A percentile compares a stretch with the other conserved stretches of the same genome.
Conservation (phyloP, 2,797 vertebrate genomes). For the Chaetodon trifasciatus region DNA sequence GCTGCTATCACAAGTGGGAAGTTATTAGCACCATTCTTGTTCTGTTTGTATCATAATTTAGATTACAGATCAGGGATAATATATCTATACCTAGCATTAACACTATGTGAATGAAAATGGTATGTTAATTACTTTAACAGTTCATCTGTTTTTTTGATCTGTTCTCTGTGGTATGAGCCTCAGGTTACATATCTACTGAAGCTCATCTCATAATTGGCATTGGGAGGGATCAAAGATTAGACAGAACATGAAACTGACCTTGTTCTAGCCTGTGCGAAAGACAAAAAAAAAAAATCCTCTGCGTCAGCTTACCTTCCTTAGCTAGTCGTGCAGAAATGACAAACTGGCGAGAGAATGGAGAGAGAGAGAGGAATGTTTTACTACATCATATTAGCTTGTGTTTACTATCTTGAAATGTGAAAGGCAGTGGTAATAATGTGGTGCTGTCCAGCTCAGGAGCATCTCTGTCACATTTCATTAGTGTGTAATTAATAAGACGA, state of each 20-base stretch:
- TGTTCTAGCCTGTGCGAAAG: slow-evolving; percentile 43
- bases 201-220: slow-evolving; percentile 64
- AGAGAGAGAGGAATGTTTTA: slow-evolving; percentile 25
- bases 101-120: slow-evolving; percentile 19
- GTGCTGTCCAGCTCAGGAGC: slow-evolving; percentile 64
- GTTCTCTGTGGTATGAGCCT: slow-evolving; percentile 14
- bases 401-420: slow-evolving; percentile 73
- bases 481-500: slow-evolving; percentile 79
- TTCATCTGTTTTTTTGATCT: slow-evolving; percentile 29
- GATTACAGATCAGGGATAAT: slow-evolving; percentile 15
- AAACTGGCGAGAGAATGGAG: slow-evolving; percentile 61
- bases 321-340: slow-evolving; percentile 64
- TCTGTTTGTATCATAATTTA: slow-evolving; percentile 41
- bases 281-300: slow-evolving; percentile 48
- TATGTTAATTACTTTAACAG: slow-evolving; percentile 32
- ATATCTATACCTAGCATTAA: slow-evolving; percentile 21
- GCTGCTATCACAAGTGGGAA: slow-evolving; percentile 16
- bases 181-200: slow-evolving; percentile 59
- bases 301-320: slow-evolving; percentile 60
- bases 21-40: slow-evolving; percentile 33
- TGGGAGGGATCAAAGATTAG: slow-evolving; percentile 57
- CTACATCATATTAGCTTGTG: slow-evolving; percentile 57
- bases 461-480: slow-evolving; percentile 69
- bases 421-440: slow-evolving; percentile 69
- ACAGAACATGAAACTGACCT: slow-evolving; percentile 66